Base-by-base conservation (phyloP, 64 coral and sea anemone species). In the Actinia equina region DNA sequence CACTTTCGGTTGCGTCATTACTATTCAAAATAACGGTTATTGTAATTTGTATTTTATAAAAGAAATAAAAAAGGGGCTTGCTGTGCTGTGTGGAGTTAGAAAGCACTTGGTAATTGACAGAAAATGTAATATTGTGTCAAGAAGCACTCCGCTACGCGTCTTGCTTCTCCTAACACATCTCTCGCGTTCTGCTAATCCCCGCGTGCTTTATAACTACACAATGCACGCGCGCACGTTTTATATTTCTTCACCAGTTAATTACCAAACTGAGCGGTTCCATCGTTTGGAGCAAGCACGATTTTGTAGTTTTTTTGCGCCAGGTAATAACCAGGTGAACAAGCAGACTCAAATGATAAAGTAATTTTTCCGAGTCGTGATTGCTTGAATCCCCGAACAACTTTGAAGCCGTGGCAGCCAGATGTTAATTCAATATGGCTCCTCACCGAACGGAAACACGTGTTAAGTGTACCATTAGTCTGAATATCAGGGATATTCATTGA, bases 231-330 rank as follows among this genome's bases (percentile, higher is more conserved):
- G 30, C 30, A 1, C 30, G 30, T 37, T 37, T 37, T 37, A 2
- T 16, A 16, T 59, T 59, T 13, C 11, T 7, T 13, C 11, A 59
- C 7, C 17, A 16, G 2, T 59, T 59, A 49, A 59, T 87, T 56
- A 94, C 93, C 89, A 84, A 94, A 94, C 20, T 26, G 64, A 8
- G 84, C 77, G 60, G 89, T 87, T 76, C 80, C 89, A 18, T 90
- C 57, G 49, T 64, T 91, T 76, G 87, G 87, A 55, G 87, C 85
- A 58, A 94, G 57, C n/a, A 94, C 18, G 13, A 94, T 88, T 10
- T 91, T 87, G 56, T 94, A 94, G 19, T 94, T 94, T 83, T 67
- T 94, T 62, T 94, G 93, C 22, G 69, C 69, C 10, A 94, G 52
- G 26, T 77, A 94, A 60, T 87, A 89, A 9, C 94, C 94, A 83